A percentile compares a stretch with the other conserved stretches of the same genome.
Evolutionary conservation across 1,140 invertebrate genomes (phyloP).

Genomic region (Bombyx mandarina): DNA sequence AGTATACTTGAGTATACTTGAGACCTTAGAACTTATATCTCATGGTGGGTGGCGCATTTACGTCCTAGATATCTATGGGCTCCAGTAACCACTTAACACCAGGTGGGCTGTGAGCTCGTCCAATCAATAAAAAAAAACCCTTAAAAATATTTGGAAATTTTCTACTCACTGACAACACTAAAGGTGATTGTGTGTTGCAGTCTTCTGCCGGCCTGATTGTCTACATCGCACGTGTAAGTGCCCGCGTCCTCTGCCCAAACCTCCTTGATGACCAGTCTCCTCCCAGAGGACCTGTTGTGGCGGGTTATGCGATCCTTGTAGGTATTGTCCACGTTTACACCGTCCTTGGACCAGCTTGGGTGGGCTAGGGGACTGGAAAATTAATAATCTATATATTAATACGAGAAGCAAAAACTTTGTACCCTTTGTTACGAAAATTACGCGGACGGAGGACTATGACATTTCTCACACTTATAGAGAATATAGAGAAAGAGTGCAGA

Average conservation of each 20-base stretch:
- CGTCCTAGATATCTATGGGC: too few species aligned
- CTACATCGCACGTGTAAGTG: slow-evolving; percentile 89
- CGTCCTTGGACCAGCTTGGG: slow-evolving; percentile 49
- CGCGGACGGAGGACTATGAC: too few species aligned
- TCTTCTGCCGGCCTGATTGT: slow-evolving; percentile 86
- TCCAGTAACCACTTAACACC: too few species aligned
- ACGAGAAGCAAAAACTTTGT: too few species aligned
- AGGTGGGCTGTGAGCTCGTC: too few species aligned
- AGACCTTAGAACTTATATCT: too few species aligned
- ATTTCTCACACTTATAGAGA: too few species aligned
- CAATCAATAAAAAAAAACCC: too few species aligned
- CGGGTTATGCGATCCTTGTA: slow-evolving; percentile 35
- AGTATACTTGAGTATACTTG: background rate
- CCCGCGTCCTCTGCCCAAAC: slow-evolving; percentile 78
- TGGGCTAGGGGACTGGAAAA: slow-evolving; percentile 36
- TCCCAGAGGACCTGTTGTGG: slow-evolving; percentile 48
- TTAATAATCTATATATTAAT: background rate
- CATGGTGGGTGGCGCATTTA: too few species aligned
- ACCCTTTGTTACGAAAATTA: too few species aligned
- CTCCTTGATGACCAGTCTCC: slow-evolving; percentile 45
- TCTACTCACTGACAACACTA: slow-evolving; percentile 45
- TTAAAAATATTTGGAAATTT: background rate
- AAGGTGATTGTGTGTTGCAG: slow-evolving; percentile 34
- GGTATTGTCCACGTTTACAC: slow-evolving; percentile 31
- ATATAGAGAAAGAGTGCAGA: too few species aligned